Evolutionary conservation across 2,113 vertebrate genomes (phyloP).

Genomic region (Colossoma macropomum): DNA sequence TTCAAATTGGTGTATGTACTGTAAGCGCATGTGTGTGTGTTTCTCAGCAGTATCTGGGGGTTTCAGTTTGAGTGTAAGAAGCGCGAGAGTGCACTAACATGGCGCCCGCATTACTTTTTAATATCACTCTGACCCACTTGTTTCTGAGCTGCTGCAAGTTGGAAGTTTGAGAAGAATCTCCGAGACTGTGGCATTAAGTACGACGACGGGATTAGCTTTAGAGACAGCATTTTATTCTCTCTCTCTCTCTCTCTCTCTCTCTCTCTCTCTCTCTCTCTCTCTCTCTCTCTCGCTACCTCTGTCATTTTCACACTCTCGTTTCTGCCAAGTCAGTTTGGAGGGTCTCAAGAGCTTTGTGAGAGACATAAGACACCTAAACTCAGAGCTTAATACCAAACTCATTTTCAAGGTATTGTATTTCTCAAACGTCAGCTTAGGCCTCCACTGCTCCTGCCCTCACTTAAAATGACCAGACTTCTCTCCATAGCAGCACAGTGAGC

Average conservation of each 20-base stretch:
- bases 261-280: neutral
- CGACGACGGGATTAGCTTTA: slow-evolving; percentile 62
- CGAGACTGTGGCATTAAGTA: slow-evolving; percentile 7
- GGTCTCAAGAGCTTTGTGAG: slow-evolving; percentile 63
- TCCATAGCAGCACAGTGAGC: neutral
- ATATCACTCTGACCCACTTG: slow-evolving; percentile 77
- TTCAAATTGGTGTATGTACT: neutral
- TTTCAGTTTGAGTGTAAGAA: slow-evolving; percentile 5
- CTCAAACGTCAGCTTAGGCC: slow-evolving; percentile 47
- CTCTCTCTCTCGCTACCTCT: neutral
- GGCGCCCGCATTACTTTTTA: slow-evolving; percentile 67
- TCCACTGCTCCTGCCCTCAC: slow-evolving; percentile 13
- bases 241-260: neutral
- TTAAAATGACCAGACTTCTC: slow-evolving; percentile 34
- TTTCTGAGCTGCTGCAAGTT: slow-evolving; percentile 59
- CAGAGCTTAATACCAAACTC: slow-evolving; percentile 64
- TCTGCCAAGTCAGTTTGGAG: slow-evolving; percentile 70
- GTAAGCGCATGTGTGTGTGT: neutral
- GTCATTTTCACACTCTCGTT: slow-evolving; percentile 49
- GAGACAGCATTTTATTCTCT: slow-evolving; percentile 27
- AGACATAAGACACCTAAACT: slow-evolving; percentile 74
- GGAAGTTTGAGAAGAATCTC: slow-evolving; percentile 49
- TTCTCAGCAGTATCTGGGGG: neutral
- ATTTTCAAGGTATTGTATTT: slow-evolving; percentile 68
- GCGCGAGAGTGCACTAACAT: slow-evolving; percentile 42